Conservation (phyloP, 2,797 vertebrate species). For the Morus bassanus region DNA sequence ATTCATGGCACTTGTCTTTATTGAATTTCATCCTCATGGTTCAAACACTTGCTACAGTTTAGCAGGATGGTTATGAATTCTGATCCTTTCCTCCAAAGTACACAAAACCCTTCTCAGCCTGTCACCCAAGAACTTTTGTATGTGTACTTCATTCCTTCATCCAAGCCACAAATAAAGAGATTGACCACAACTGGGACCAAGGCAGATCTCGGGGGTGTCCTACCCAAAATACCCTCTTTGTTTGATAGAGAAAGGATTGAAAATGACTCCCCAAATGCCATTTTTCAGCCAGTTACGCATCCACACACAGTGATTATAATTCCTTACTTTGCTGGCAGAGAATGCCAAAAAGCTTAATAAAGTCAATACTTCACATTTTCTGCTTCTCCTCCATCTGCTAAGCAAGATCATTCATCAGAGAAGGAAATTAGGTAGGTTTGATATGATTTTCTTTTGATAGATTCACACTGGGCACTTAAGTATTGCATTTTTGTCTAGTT, state of each 20-base stretch:
- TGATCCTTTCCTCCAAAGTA: background rate
- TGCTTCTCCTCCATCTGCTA: background rate
- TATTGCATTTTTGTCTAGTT: background rate
- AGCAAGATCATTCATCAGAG: background rate
- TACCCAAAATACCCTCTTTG: background rate
- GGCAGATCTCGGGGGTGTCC: background rate
- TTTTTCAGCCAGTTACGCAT: background rate
- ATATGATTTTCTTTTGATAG: background rate
- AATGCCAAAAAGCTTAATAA: background rate
- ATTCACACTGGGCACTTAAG: background rate
- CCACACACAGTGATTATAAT: background rate
- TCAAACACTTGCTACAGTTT: background rate
- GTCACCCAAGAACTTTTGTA: background rate
- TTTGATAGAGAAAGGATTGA: background rate
- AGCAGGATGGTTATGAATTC: background rate
- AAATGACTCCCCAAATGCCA: background rate
- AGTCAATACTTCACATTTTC: background rate
- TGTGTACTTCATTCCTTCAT: rapidly evolving
- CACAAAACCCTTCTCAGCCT: background rate
- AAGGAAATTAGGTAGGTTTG: background rate
- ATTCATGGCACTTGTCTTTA: background rate
- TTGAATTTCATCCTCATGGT: background rate
- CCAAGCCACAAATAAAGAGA: background rate
- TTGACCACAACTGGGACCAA: background rate
- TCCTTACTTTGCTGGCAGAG: background rate